Evolutionary conservation across 2,888 invertebrate species (phyloP), one percentile per base, ranked within the genome.

Genomic region (Abrostola triplasia): DNA sequence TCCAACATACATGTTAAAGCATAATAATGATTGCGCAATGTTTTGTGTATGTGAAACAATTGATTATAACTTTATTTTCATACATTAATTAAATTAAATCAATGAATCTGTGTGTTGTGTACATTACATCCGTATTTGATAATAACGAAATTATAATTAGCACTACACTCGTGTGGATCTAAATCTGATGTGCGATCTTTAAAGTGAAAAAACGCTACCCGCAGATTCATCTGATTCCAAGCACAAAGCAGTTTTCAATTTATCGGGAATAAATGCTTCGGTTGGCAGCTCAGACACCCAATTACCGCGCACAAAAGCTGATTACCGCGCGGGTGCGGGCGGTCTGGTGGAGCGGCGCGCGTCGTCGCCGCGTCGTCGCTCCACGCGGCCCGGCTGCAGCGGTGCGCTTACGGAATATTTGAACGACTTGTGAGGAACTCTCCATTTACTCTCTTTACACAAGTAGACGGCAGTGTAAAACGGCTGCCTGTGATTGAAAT

Each of bases 201-300:
- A 62, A 59, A 82, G 67, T 76, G 50, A 81, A 85, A 87, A 90
- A 90, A 84, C 84, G 80, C 79, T 82, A 82, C 87, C 85, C 88
- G 87, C 88, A 89, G 88, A 84, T 88, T 88, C 86, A 84, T 90
- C 88, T 86, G 89, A 91, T 92, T 91, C 88, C 83, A 88, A 86
- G 90, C 90, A 91, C 91, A 92, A 91, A 92, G 91, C 90, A 93
- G 91, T 92, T 94, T 93, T 93, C 92, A 94, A 93, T 94, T 93
- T 93, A 93, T 93, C 89, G 90, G 89, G 90, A 92, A 93, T 93
- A 94, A 94, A 94, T 92, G 94, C 92, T 90, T 90, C 89, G 92
- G 92, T 92, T 92, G 93, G 92, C 91, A 93, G 93, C 92, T 93
- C 93, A 94, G 93, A 93, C 93, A 93, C 92, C 93, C 93, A 94